Evolutionary conservation across 2,888 invertebrate species (phyloP).

Genomic region (Dascillus cervinus): DNA sequence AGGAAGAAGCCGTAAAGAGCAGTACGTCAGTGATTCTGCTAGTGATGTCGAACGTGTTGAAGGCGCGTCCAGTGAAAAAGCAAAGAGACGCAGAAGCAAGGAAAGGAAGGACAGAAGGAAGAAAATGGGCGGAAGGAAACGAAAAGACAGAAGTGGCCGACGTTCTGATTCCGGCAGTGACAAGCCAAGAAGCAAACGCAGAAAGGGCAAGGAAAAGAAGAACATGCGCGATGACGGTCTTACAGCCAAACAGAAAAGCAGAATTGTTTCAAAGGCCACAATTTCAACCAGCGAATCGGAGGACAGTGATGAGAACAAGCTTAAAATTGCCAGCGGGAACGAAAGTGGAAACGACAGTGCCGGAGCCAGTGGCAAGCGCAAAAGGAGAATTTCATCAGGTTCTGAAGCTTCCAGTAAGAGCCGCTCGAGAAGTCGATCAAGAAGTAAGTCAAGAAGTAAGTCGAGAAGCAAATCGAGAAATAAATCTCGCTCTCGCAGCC

Average conservation of each 20-base stretch:
- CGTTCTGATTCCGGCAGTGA: constrained; percentile 60
- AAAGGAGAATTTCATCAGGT: constrained; percentile 55
- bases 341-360: constrained; percentile 43
- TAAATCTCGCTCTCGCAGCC: constrained; percentile 30
- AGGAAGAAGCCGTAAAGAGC: constrained; percentile 57
- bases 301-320: constrained; percentile 52
- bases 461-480: constrained; percentile 41
- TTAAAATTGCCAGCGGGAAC: constrained; percentile 51
- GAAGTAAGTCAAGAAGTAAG: constrained; percentile 38
- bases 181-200: constrained; percentile 48
- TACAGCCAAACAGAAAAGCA: constrained; percentile 74
- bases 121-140: constrained; percentile 36
- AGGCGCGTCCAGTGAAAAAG: constrained; percentile 31
- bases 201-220: constrained; percentile 30
- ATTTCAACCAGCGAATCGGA: constrained; percentile 88
- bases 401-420: constrained; percentile 46
- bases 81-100: constrained; percentile 39
- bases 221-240: constrained; percentile 56
- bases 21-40: constrained; percentile 72
- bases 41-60: constrained; percentile 50
- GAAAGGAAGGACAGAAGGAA: constrained; percentile 34
- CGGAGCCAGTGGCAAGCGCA: constrained; percentile 44
- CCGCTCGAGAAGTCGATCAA: constrained; percentile 40
- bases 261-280: constrained; percentile 89
- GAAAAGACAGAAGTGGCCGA: constrained; percentile 33